phyloP scores from a whole-genome alignment of 2,113 vertebrate species.

The Menidia beryllina region DNA sequence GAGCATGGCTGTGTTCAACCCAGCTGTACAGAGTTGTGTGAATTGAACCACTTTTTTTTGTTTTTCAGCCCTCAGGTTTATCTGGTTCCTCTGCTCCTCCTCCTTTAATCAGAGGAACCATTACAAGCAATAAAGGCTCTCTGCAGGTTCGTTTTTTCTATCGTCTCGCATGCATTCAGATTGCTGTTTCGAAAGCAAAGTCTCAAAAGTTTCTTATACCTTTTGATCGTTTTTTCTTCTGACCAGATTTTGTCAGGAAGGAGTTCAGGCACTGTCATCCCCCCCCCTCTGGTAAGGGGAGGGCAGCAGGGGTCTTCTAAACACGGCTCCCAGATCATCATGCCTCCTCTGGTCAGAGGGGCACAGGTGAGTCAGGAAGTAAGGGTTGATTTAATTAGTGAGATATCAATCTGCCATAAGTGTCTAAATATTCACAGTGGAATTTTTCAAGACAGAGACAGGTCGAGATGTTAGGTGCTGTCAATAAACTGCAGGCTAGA shows the following conservation, averaged over 20 bases:
- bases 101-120: slow-evolving; percentile 89
- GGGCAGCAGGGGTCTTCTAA: slow-evolving; percentile 90
- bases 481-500: slow-evolving; percentile 11
- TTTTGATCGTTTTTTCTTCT: slow-evolving; percentile 3
- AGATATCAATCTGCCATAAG: neutral
- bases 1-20: neutral
- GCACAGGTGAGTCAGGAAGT: slow-evolving; percentile 85
- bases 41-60: neutral
- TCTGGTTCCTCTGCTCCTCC: slow-evolving; percentile 88
- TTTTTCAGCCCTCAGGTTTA: slow-evolving; percentile 83
- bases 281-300: slow-evolving; percentile 92
- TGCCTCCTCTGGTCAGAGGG: slow-evolving; percentile 94
- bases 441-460: slow-evolving; percentile 3
- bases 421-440: neutral
- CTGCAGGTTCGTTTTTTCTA: slow-evolving; percentile 86
- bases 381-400: neutral
- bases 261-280: slow-evolving; percentile 87
- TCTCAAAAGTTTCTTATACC: no score
- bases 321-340: slow-evolving; percentile 90
- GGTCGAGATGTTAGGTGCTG: neutral
- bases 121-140: slow-evolving; percentile 85
- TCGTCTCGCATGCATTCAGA: neutral
- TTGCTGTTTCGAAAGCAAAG: neutral
- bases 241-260: slow-evolving; percentile 82
- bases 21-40: neutral